Conservation (phyloP, 2,888 invertebrate species). For the Mycogona germanica region DNA sequence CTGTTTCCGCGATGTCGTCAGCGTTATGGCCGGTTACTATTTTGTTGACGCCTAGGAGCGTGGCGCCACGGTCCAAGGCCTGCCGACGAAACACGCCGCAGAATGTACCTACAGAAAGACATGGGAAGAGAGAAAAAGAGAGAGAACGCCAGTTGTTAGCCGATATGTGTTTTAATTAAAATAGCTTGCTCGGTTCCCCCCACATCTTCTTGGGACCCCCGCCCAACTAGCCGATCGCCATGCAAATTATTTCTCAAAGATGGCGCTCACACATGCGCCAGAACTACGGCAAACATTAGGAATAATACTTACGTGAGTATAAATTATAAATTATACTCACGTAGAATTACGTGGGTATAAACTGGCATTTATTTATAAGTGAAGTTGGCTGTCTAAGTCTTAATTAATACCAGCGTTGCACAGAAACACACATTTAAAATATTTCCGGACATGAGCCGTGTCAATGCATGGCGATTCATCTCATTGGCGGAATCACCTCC, state of each 20-base stretch:
- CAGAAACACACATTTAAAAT: no score
- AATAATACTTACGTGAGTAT: no score
- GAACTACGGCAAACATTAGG: no score
- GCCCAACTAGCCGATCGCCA: not conserved
- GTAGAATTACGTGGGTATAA: no score
- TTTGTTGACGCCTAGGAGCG: slow-evolving; percentile 72
- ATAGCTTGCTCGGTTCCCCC: not conserved
- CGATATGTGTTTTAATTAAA: not conserved
- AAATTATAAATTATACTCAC: no score
- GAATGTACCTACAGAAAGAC: slow-evolving; percentile 47
- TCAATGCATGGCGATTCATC: no score
- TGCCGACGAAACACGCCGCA: slow-evolving; percentile 93
- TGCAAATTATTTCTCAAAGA: not conserved
- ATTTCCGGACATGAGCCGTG: no score
- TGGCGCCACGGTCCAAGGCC: slow-evolving; percentile 90
- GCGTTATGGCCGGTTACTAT: slow-evolving; percentile 93
- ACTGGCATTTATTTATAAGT: no score
- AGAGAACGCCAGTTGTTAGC: not conserved
- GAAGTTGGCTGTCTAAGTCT: no score
- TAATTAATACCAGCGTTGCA: no score
- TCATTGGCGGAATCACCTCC: no score
- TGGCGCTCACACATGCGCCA: not conserved
- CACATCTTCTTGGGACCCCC: not conserved
- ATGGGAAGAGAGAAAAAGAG: not conserved
- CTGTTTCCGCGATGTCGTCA: slow-evolving; percentile 97